Evolutionary conservation across 2,113 vertebrate species (phyloP), one percentile per base, ranked within the genome.

Genomic region (Podiceps cristatus): DNA sequence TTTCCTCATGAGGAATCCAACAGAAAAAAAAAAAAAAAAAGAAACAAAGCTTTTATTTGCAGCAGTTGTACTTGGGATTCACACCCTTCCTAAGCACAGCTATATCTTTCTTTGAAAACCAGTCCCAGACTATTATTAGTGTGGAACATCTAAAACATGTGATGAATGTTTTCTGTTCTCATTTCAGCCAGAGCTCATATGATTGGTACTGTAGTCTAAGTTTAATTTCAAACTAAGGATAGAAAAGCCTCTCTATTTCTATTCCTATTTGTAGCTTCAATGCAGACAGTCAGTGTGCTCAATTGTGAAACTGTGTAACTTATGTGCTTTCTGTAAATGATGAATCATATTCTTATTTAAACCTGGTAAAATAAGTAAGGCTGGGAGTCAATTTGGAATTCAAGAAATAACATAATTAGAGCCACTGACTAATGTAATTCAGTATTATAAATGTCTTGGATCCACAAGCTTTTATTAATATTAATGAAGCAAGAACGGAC

Each of bases 301-400:
- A 49, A 6, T 64, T 86, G 96, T 93, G 94, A 97, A 97, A 95
- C 94, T 73, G 85, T 91, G 88, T 94, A 90, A 94, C 96, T 97
- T 97, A 96, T 88, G 94, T 97, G 90, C 96, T 97, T 98, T 97
- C 97, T 97, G 96, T 97, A 98, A 97, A 96, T 97, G 97, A 97
- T 98, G 97, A 98, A 98, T 98, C 98, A 98, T 96, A 86, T 89
- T 84, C 64, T 97, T 97, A 97, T 97, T 98, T 98, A 97, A 98
- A 98, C 91, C 97, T 98, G 77, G 40, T 79, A 98, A 90, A 94
- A 97, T 96, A 91, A 97, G 92, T 94, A 95, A 87, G 23, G 40
- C 93, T 95, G 25, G 90, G 96, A 98, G 90, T 97, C 96, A 96
- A 77, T 97, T 96, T 98, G 90, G 92, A 88, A 94, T 97, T 96